phyloP scores from a whole-genome alignment of 2,888 invertebrate genomes.

The Barypeithes pellucidus region DNA sequence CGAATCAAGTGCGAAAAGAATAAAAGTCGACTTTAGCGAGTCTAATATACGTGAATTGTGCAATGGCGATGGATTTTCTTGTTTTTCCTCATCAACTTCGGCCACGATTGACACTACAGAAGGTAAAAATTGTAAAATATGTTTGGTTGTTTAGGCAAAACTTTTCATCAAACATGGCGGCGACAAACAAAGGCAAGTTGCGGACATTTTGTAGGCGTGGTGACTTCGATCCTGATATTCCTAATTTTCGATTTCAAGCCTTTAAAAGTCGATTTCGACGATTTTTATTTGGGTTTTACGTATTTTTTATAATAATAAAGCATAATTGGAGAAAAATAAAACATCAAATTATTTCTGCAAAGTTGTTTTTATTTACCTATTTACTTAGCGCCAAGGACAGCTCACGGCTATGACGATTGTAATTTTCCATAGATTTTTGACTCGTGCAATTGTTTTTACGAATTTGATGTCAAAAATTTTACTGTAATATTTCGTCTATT shows the following conservation, averaged over 20 bases:
- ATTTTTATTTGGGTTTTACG: conserved; percentile 32
- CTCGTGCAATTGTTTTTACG: conserved; percentile 8
- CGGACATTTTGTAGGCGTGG: conserved; percentile 72
- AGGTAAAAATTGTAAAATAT: conserved; percentile 71
- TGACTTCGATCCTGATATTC: conserved; percentile 57
- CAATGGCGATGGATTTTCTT: conserved; percentile 65
- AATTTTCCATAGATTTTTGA: conserved; percentile 17
- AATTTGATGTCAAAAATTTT: conserved; percentile 12
- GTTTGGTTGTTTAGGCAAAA: conserved; percentile 68
- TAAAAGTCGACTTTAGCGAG: conserved; percentile 67
- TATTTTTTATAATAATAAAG: conserved; percentile 43
- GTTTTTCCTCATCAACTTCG: conserved; percentile 65
- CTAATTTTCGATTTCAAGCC: conserved; percentile 53
- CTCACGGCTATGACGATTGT: conserved; percentile 17
- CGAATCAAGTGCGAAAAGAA: conserved; percentile 69
- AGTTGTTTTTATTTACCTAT: conserved; percentile 55
- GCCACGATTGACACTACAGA: conserved; percentile 67
- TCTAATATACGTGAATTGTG: conserved; percentile 67
- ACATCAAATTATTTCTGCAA: conserved; percentile 41
- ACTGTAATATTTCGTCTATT: conserved; percentile 1
- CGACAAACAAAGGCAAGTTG: conserved; percentile 65
- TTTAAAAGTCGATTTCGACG: conserved; percentile 34
- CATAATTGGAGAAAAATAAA: conserved; percentile 48
- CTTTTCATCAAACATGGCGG: conserved; percentile 69
- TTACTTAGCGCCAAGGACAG: conserved; percentile 53